phyloP scores from a whole-genome alignment of 2,888 invertebrate species.

The Agrotis puta region DNA sequence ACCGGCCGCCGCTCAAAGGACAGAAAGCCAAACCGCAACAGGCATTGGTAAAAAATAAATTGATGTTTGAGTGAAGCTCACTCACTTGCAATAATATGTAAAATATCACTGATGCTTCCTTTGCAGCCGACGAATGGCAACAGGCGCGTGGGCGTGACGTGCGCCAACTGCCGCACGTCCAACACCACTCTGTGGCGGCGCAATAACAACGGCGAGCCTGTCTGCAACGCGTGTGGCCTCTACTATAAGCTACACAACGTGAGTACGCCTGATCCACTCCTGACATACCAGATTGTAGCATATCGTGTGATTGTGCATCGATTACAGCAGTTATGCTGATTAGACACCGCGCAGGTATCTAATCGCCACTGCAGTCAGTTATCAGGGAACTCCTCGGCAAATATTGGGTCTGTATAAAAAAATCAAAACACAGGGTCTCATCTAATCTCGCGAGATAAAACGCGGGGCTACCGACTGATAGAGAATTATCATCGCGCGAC shows the following conservation, averaged over 20 bases:
- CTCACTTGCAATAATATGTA: conserved; percentile 22
- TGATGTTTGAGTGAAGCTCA: background rate
- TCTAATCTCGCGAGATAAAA: conserved; percentile 90
- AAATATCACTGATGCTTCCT: conserved; percentile 12
- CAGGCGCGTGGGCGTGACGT: conserved; percentile 94
- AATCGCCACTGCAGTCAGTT: conserved; percentile 83
- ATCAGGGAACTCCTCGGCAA: conserved; percentile 91
- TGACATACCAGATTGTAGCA: conserved; percentile 47
- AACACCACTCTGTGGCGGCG: conserved; percentile 99
- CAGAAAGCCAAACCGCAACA: conserved; percentile 92
- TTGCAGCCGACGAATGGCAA: conserved; percentile 91
- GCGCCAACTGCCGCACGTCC: conserved; percentile 98
- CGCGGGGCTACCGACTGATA: conserved; percentile 91
- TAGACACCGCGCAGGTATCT: conserved; percentile 80
- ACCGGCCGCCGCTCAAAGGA: conserved; percentile 93
- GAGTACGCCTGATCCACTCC: conserved; percentile 72
- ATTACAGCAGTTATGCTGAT: conserved; percentile 70
- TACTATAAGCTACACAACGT: conserved; percentile 97
- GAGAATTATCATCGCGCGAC: conserved; percentile 88
- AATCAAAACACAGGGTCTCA: conserved; percentile 91
- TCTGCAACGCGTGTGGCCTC: conserved; percentile 99
- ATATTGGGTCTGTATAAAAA: conserved; percentile 88
- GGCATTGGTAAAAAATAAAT: conserved; percentile 80
- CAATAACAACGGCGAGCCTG: conserved; percentile 98
- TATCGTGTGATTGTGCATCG: conserved; percentile 73